Evolutionary conservation across 2,797 vertebrate species (phyloP).

Genomic region (Sphenodon punctatus): DNA sequence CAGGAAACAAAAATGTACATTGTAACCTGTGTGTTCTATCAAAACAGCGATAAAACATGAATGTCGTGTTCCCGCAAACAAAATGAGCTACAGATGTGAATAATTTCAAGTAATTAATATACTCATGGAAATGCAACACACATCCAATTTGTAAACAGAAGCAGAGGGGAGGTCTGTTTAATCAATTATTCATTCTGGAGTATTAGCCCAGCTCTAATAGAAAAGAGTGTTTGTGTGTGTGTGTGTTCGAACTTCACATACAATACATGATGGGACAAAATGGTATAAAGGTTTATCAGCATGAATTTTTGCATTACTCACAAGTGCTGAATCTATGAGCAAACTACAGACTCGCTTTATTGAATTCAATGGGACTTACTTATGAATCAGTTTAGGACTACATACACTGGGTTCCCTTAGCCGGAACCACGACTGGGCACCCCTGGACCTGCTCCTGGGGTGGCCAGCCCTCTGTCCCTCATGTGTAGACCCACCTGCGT

Average conservation of each 20-base stretch:
- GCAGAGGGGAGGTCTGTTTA: background rate
- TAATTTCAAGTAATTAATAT: conserved; percentile 5
- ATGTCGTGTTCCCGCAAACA: background rate
- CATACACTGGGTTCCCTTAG: too few relatives aligned
- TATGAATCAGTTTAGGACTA: too few relatives aligned
- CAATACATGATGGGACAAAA: fast-evolving
- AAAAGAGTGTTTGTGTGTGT: background rate
- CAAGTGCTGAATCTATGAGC: fast-evolving
- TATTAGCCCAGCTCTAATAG: background rate
- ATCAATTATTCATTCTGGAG: background rate
- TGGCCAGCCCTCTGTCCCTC: too few relatives aligned
- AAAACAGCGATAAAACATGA: background rate
- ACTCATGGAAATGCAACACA: background rate
- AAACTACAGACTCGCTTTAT: too few relatives aligned
- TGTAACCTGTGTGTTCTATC: background rate
- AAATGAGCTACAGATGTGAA: background rate
- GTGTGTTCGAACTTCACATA: background rate
- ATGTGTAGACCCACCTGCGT: too few relatives aligned
- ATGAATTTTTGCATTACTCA: fast-evolving
- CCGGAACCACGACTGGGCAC: too few relatives aligned
- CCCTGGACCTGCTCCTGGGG: too few relatives aligned
- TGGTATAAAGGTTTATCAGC: fast-evolving
- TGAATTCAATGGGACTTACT: too few relatives aligned
- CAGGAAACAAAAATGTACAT: fast-evolving
- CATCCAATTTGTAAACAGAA: background rate